A percentile compares a stretch with the other conserved stretches of the same genome.
phyloP scores from a whole-genome alignment of 2,797 vertebrate genomes.

The Syngnathus rostellatus region DNA sequence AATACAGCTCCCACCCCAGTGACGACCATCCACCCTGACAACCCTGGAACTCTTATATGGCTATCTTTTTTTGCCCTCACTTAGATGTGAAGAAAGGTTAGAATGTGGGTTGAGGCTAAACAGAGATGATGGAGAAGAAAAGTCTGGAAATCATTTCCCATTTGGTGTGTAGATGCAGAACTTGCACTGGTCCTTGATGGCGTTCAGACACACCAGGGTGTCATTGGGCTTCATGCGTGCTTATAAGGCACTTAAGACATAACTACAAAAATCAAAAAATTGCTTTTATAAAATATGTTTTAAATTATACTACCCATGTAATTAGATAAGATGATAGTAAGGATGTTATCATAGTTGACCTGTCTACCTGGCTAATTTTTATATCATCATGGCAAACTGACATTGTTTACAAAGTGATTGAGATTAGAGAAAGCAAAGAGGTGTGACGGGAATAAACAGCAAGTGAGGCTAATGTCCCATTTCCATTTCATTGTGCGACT shows the following conservation, averaged over 20 bases:
- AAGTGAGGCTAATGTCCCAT: background rate
- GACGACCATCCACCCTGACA: slow-evolving; percentile 34
- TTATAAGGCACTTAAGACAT: slow-evolving; percentile 15
- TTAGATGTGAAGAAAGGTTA: slow-evolving; percentile 9
- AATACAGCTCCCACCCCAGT: slow-evolving; percentile 29
- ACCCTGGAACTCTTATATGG: slow-evolving; percentile 13
- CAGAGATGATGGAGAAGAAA: slow-evolving; percentile 19
- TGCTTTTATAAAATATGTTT: no score
- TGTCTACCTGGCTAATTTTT: no score
- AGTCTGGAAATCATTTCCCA: slow-evolving; percentile 63
- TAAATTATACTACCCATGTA: no score
- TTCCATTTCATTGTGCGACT: background rate
- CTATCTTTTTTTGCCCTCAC: slow-evolving; percentile 12
- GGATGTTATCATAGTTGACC: no score
- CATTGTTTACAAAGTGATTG: background rate
- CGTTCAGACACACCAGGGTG: slow-evolving; percentile 28
- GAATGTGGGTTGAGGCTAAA: slow-evolving; percentile 31
- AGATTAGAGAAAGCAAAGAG: background rate
- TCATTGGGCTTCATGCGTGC: slow-evolving; percentile 23
- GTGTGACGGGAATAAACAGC: background rate
- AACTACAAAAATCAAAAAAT: background rate
- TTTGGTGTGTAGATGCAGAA: background rate
- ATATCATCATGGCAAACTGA: background rate
- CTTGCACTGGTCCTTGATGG: slow-evolving; percentile 32
- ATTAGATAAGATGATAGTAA: no score